Base-by-base conservation (phyloP, 2,113 vertebrate species). In the Ascaphus truei region DNA sequence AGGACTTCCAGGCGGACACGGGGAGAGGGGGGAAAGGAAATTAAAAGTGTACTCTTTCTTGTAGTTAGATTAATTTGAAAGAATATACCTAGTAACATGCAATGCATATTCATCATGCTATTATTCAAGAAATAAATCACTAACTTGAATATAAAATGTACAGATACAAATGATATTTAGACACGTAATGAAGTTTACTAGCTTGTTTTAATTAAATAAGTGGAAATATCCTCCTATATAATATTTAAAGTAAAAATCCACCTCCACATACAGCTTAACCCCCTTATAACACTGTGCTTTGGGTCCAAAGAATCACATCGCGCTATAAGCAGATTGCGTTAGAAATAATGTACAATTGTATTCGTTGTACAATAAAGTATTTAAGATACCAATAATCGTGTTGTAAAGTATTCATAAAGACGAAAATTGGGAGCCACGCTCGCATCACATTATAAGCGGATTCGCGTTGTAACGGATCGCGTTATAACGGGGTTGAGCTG, bases 1-100 rank as follows among this genome's bases (percentile, higher is more conserved):
- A 60, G 20, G 25, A 50, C 26, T 27, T 37, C 20, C 13, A 47
- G 16, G 47, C 30, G 22, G 37, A 36, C 18, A 50, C 4, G 5
- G 3, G 29, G n/a, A 9, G 25, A 22, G 13, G 18, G 27, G 33
- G 37, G n/a, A 9, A 52, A 52, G 52, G 16, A 31, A 41, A 52
- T 48, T 10, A 45, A 68, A 57, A 58, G 7, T 12, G 3, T 27
- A 25, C 27, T 3, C 15, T 61, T 4, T 3, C 4, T 18, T 10
- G 15, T 7, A 73, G 56, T 29, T 7, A 73, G 56, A 31, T 76
- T 68, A 50, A 64, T 65, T 65, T 63, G 62, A 23, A 13, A 29
- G 25, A 62, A 65, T 3, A 1, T 22, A 72, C 29, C 27, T 27
- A 51, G n/a, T n/a, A n/a, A n/a, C 3, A 57, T n/a, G 57, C 23